Evolutionary conservation across 2,113 vertebrate species (phyloP).

Genomic region (Hippocampus guttulatus): DNA sequence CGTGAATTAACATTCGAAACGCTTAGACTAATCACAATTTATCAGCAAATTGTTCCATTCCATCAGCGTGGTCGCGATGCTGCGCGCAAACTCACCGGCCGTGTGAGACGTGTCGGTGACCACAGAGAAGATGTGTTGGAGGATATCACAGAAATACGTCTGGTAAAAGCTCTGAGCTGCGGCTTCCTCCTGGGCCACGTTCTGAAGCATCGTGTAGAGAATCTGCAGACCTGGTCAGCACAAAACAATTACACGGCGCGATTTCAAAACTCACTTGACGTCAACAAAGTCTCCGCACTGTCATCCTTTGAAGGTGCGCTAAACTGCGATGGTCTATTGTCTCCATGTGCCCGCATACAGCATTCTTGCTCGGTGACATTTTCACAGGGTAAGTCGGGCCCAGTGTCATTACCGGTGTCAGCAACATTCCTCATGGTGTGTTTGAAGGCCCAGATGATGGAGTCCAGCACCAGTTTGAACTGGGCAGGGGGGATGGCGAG

Average conservation of each 20-base stretch:
- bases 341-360: not conserved
- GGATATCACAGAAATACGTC: slow-evolving; percentile 95
- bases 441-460: slow-evolving; percentile 99
- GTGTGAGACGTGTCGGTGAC: slow-evolving; percentile 98
- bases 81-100: slow-evolving; percentile 74
- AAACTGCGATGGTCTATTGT: not conserved
- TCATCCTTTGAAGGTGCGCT: too few relatives aligned
- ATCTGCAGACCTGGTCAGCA: slow-evolving; percentile 85
- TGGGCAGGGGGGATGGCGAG: slow-evolving; percentile 96
- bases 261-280: not conserved
- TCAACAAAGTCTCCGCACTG: not conserved
- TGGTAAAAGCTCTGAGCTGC: slow-evolving; percentile 99
- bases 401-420: slow-evolving; percentile 84
- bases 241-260: not conserved
- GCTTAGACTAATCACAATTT: not conserved
- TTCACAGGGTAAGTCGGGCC: too few relatives aligned
- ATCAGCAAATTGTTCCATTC: not conserved
- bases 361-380: not conserved
- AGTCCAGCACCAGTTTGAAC: slow-evolving; percentile 98
- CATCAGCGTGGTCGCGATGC: not conserved
- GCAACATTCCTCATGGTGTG: slow-evolving; percentile 99
- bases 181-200: slow-evolving; percentile 94
- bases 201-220: slow-evolving; percentile 94
- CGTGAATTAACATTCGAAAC: too few relatives aligned
- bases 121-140: slow-evolving; percentile 98